Base-by-base conservation (phyloP, 2,797 vertebrate genomes). In the Micropoecilia bifurca region DNA sequence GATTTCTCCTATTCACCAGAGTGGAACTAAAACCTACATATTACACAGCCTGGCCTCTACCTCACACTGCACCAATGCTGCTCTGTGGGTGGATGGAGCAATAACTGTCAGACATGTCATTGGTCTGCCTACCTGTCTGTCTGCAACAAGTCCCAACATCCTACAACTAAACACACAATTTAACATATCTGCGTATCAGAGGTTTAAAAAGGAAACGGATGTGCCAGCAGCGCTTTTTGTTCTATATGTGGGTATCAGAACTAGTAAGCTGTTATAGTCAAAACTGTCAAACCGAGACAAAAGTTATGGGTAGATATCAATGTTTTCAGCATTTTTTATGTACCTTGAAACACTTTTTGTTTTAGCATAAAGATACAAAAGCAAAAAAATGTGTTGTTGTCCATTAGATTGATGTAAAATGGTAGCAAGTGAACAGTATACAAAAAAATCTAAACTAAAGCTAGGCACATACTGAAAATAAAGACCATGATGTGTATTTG, bases 11-110 rank as follows among this genome's bases (percentile, higher is more conserved):
- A 93, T 94, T 95, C 95, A 92, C 92, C 93, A 90, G 91, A 92
- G 95, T 94, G 94, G 94, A 95, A 96, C 95, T 95, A 95, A 96
- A 95, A 91, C 91, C 93, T 92, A 90, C 93, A 93, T 91, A 92
- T 95, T 95, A 93, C 92, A 92, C 89, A 88, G 79, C 71, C 84
- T 82, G 87, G 91, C 82, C 90, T 92, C 90, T 88, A 90, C 86
- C 92, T 90, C 86, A 83, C 78, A 76, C 85, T 76, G 83, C 85
- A 63, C 74, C 79, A 68, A 68, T 80, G 71, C 83, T 81, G 82
- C 85, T 75, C 81, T 74, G 82, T 78, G 73, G 85, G 76, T 61
- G 80, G 77, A 76, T 71, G 55, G 71, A 82, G 83, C 84, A 74
- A 77, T 18, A 77, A 69, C 73, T 86, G 85, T 86, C 89, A 89